phyloP scores from a whole-genome alignment of 2,113 vertebrate genomes.

The Sceloporus tristichus region DNA sequence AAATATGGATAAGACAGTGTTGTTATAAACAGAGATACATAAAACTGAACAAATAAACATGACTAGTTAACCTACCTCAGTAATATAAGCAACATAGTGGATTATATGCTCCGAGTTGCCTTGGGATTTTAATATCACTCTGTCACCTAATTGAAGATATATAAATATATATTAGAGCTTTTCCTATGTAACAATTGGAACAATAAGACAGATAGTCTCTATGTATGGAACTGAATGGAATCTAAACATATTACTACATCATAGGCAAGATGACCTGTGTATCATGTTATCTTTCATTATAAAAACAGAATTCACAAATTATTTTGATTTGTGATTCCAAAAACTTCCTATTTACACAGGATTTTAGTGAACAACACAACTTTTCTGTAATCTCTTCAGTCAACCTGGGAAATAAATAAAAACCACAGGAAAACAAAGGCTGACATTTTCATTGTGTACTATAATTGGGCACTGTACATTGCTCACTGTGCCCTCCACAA shows the following conservation, averaged over 20 bases:
- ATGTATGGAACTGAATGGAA: background rate
- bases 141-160: constrained; percentile 82
- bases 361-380: too few relatives aligned
- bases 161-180: background rate
- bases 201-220: background rate
- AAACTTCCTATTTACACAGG: background rate
- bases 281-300: background rate
- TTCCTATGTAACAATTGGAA: constrained; percentile 24
- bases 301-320: background rate
- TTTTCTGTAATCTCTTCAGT: background rate
- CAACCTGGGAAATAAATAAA: background rate
- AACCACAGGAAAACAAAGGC: background rate
- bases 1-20: background rate
- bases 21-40: background rate
- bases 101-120: constrained; percentile 73
- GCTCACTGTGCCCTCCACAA: too few relatives aligned
- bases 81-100: constrained; percentile 82
- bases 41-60: constrained; percentile 2
- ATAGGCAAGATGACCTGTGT: background rate
- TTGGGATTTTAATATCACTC: constrained; percentile 86
- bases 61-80: constrained; percentile 80
- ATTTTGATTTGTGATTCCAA: background rate
- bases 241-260: background rate
- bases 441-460: too few relatives aligned
- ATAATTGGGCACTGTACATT: too few relatives aligned